Conservation (phyloP, 2,113 vertebrate genomes). For the Panthera leo region DNA sequence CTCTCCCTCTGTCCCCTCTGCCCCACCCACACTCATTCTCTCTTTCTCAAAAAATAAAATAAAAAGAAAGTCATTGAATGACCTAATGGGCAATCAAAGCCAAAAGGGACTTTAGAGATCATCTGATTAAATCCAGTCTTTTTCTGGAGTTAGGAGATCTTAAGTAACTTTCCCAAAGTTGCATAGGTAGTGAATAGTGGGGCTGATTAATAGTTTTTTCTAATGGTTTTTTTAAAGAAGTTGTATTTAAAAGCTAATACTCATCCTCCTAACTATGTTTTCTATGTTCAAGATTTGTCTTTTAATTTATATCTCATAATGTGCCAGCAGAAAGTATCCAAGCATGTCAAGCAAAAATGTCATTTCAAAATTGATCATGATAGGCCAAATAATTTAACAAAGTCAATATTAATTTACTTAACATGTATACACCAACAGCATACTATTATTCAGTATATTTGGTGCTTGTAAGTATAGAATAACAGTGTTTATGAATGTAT, state of each 20-base stretch:
- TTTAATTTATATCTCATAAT: slow-evolving; percentile 32
- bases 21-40: too few relatives aligned
- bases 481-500: background rate
- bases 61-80: background rate
- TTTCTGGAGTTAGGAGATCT: background rate
- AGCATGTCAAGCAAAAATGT: slow-evolving; percentile 42
- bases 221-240: background rate
- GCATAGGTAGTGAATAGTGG: background rate
- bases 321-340: slow-evolving; percentile 17
- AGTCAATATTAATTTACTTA: slow-evolving; percentile 8
- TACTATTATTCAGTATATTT: slow-evolving; percentile 22
- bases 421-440: background rate
- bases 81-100: background rate
- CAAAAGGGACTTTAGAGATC: background rate
- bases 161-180: background rate
- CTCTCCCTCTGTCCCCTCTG: too few relatives aligned
- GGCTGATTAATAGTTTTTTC: background rate
- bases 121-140: background rate
- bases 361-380: background rate
- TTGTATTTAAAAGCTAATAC: background rate
- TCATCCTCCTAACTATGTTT: background rate
- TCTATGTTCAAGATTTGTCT: background rate
- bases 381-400: slow-evolving; percentile 3
- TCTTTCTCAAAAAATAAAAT: too few relatives aligned
- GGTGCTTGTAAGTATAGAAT: background rate